Base-by-base conservation (phyloP, 1,140 invertebrate genomes). In the Habropoda laboriosa region DNA sequence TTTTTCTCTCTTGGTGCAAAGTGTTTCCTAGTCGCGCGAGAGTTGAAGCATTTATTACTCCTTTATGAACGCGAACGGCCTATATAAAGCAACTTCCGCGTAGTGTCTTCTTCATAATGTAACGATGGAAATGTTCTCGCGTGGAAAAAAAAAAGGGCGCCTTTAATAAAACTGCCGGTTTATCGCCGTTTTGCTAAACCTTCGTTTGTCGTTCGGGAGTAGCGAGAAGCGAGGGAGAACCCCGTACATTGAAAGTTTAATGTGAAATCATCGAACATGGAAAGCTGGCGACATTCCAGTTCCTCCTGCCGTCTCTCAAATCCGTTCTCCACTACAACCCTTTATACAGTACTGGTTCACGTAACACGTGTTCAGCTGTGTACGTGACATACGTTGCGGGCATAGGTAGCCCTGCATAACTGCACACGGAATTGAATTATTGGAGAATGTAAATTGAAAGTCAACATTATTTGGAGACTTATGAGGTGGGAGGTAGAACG, bases 261-360 rank as follows among this genome's bases (percentile, higher is more conserved):
- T 89, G 83, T 57, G 85, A 85, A 91, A 90, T 90, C 87, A 90
- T 91, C 85, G 86, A 89, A 86, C 86, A 87, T 72, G 84, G 77
- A 80, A 81, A 81, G 81, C 81, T 91, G 89, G 89, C 88, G 49
- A 64, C 64, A 51, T 87, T 88, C 87, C 88, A 90, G 74, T 70
- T 58, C 13, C 68, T 27, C 71, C 49, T n/a, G 13, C 57, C 72
- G 57, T 64, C 40, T 53, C 72, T 60, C 51, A 30, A 67, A 60
- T 66, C 78, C 78, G 42, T 57, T 40, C 49, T 21, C 67, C 57
- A n/a, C n/a, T 64, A 42, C 68, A n/a, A 79, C 38, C 77, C 77
- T 79, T 79, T 74, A 74, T 79, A 79, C 77, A 45, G 70, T 63
- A 30, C 35, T 24, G 21, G 72, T 67, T 75, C 72, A 47, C 72